Evolutionary conservation across 2,888 invertebrate species (phyloP), one percentile per base, ranked within the genome.

Genomic region (Apamea monoglypha): DNA sequence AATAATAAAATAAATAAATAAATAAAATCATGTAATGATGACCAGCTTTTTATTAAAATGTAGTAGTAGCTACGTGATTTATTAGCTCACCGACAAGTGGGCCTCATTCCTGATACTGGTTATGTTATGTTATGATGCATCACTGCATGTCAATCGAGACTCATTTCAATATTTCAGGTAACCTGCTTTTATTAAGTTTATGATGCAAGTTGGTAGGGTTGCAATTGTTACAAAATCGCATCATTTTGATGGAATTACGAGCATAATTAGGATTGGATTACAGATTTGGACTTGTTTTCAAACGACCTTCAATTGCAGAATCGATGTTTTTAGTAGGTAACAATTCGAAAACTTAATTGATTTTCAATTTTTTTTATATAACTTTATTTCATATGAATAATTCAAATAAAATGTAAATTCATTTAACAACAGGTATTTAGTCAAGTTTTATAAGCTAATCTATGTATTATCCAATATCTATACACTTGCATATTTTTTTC

Each of bases 151-250:
- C 36, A 3, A 66, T 61, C 36, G 50, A 50, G n/a, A 50, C 53
- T 59, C 32, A 69, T 75, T 85, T 63, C 7, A 29, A 71, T 85
- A 82, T 74, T 47, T 56, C 14, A 74, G 50, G 21, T 40, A 63
- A 74, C n/a, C 67, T 56, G 25, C 61, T 70, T 68, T 47, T 29
- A 64, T 36, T 32, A 81, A 56, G 25, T 21, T 18, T 72, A 47
- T 29, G 59, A 69, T n/a, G 59, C 44, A 25, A 56, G 21, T 21
- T 32, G 3, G 29, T 59, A 68, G 71, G 67, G 82, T 47, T 82
- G 53, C 18, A 14, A 47, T 40, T 3, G n/a, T 44, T 44, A 12
- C 44, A 44, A 44, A 44, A 40, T 40, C 5, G 44, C 14, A 25
- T 14, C 47, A 47, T 12, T 47, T 14, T 14, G 32, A 64, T 64